Base-by-base conservation (phyloP, 2,113 vertebrate species). In the Sorex araneus region DNA sequence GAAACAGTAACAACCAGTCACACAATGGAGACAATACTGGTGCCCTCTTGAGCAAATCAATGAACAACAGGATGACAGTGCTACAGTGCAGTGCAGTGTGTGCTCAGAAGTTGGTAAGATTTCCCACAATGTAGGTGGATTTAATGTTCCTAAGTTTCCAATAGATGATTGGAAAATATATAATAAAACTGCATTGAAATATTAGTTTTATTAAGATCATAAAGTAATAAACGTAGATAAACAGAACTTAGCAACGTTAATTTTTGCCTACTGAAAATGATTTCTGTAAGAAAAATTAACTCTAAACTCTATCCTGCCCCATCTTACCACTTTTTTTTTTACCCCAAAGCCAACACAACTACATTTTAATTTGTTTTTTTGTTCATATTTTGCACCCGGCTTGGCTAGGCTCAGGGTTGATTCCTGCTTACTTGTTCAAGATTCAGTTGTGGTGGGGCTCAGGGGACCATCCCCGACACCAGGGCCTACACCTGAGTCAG, bases 221-320 rank as follows among this genome's bases (percentile, higher is more conserved):
- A 54, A 27, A 23, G 21, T 9, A 18, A 85, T 67, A 93, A 75
- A 50, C 74, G n/a, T 67, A 36, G 76, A 71, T 75, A 80, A 67
- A 67, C 57, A 32, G 15, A 64, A 77, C 73, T 64, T 10, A 15
- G 28, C 1, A 12, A 18, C 9, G 32, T 60, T 75, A 73, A 60
- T 54, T 79, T 79, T 74, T 54, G 2, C 67, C 36, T n/a, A 34
- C 93, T 86, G 3, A 79, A 90, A 89, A 76, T 66, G 3, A 54
- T 76, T 73, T n/a, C 21, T 30, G 10, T 36, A 18, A 81, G 40
- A 91, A 89, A 28, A 47, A 83, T 47, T 23, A 19, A 3, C 1
- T 64, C 11, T 47, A 27, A 19, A 3, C 1, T 64, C 11, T 71
- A 23, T 69, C 4, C 0, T 4, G 19, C 50, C 90, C 84, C 76